A percentile compares a stretch with the other conserved stretches of the same genome.
Conservation (phyloP, 2,113 vertebrate species). For the Pristiophorus japonicus region DNA sequence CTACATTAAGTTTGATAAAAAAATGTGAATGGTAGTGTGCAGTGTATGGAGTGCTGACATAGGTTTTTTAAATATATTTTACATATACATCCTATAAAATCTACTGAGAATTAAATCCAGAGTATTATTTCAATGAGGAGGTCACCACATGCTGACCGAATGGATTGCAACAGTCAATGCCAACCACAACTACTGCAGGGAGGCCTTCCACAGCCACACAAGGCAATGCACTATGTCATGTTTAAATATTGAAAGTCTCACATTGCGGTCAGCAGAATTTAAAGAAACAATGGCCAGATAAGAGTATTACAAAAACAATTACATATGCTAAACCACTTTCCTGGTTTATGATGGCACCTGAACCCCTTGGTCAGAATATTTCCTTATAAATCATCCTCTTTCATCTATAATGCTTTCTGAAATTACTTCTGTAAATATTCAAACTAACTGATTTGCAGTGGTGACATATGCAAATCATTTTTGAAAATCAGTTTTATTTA, state of each 20-base stretch:
- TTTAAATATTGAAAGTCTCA: background rate
- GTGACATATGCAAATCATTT: no score
- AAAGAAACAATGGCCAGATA: background rate
- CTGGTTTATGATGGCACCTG: background rate
- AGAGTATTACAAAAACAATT: background rate
- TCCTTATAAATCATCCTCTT: no score
- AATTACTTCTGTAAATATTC: no score
- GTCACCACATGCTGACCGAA: background rate
- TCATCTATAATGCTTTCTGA: no score
- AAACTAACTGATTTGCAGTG: no score
- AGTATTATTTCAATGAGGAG: background rate
- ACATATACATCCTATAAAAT: background rate
- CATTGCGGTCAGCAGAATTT: background rate
- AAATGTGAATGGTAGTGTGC: no score
- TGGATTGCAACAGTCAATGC: background rate
- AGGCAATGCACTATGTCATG: background rate
- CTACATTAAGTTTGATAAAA: no score
- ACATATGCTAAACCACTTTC: background rate
- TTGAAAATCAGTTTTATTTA: no score
- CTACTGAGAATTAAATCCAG: background rate
- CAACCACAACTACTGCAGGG: background rate
- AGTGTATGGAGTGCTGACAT: background rate
- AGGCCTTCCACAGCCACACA: background rate
- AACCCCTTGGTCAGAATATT: no score
- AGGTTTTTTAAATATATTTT: background rate